phyloP scores from a whole-genome alignment of 2,888 invertebrate genomes.

The Parnassius glacialis region DNA sequence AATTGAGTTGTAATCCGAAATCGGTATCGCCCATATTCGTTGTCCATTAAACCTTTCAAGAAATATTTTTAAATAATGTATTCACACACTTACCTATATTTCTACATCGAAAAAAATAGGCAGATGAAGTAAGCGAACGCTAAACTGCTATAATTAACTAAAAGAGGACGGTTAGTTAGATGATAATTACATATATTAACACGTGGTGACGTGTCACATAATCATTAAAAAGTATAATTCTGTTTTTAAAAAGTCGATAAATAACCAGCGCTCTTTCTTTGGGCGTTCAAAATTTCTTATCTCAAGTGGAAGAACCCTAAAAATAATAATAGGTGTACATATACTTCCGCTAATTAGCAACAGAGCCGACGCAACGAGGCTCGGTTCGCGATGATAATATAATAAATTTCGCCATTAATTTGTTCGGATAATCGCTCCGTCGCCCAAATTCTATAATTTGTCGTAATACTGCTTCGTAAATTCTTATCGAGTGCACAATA shows the following conservation, averaged over 20 bases:
- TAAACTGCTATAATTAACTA: too few relatives aligned
- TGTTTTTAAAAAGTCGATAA: neutral
- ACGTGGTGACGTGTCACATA: neutral
- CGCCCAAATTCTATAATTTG: conserved; percentile 56
- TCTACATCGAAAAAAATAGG: too few relatives aligned
- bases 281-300: conserved; percentile 20
- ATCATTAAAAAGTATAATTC: neutral
- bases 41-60: too few relatives aligned
- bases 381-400: conserved; percentile 34
- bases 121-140: too few relatives aligned
- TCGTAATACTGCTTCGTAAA: conserved; percentile 52
- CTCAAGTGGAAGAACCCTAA: conserved; percentile 18
- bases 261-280: neutral
- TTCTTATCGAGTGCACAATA: conserved; percentile 39
- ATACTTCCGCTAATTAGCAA: conserved; percentile 25
- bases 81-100: too few relatives aligned
- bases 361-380: conserved; percentile 22
- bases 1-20: too few relatives aligned
- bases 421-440: conserved; percentile 44
- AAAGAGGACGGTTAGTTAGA: too few relatives aligned
- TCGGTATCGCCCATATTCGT: too few relatives aligned
- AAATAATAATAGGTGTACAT: conserved; percentile 20
- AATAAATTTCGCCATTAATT: conserved; percentile 48
- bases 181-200: too few relatives aligned
- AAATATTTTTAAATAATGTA: too few relatives aligned